A percentile compares a stretch with the other conserved stretches of the same genome.
phyloP scores from a whole-genome alignment of 2,113 vertebrate genomes.

The Hystrix brachyura region DNA sequence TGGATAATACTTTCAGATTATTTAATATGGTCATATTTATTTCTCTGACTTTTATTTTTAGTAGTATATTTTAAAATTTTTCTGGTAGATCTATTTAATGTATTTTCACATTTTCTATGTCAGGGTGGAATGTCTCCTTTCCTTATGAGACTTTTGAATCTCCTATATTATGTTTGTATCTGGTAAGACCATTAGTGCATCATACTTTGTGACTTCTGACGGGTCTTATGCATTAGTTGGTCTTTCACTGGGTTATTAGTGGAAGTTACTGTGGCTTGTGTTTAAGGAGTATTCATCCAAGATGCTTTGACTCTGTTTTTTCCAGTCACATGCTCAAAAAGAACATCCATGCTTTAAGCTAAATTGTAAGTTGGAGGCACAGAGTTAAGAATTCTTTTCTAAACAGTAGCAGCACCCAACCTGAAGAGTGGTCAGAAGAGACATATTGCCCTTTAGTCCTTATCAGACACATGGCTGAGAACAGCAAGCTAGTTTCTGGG shows the following conservation, averaged over 20 bases:
- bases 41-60: not conserved
- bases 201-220: not conserved
- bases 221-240: not conserved
- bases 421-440: not conserved
- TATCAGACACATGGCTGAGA: not conserved
- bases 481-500: not conserved
- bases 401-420: not conserved
- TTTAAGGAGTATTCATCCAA: not conserved
- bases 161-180: not conserved
- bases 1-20: not conserved
- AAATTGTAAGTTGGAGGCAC: not conserved
- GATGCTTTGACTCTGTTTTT: not conserved
- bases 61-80: not conserved
- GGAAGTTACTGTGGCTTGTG: not conserved
- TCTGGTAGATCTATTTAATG: not conserved
- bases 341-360: not conserved
- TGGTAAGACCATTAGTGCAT: not conserved
- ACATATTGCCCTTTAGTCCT: not conserved
- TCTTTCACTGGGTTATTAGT: not conserved
- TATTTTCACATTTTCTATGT: not conserved
- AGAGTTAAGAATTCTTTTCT: not conserved
- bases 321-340: not conserved
- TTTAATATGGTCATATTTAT: not conserved
- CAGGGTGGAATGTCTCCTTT: not conserved
- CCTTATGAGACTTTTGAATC: not conserved